Base-by-base conservation (phyloP, 2,113 vertebrate species). In the Agelaius phoeniceus region DNA sequence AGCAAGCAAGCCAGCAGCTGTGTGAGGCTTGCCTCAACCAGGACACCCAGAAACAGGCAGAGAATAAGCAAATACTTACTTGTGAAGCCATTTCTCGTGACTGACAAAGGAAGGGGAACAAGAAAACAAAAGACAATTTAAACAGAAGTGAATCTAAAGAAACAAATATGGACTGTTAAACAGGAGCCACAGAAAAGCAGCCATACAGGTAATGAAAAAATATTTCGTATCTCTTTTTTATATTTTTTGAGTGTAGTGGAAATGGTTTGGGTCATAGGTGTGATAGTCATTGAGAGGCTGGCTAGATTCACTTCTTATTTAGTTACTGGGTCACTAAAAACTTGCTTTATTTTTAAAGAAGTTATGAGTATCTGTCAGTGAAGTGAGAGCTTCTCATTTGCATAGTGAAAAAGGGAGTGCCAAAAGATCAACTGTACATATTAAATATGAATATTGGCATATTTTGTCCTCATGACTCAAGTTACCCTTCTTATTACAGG, bases 41-140 rank as follows among this genome's bases (percentile, higher is more conserved):
- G 3, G 2, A 90, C 54, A 76, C 68, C 33, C 87, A 85, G 75
- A 43, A 82, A 68, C 81, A 89, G 46, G 43, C 68, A 95, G 78
- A 96, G 95, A 95, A 87, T 59, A 59, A 93, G 73, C 48, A 75
- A 75, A 67, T 97, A 98, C 98, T 98, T 98, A 98, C 97, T 97
- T 98, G 98, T 66, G 98, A 98, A 96, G 97, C 92, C 92, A 89
- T 97, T 97, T 98, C 97, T 98, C 72, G 92, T 94, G 97, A 98
- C 98, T 98, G 97, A 98, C 93, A 97, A 81, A 55, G 18, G 61
- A 88, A 77, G 41, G 26, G 92, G 89, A 66, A 84, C 80, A 96
- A 97, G 86, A 97, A 93, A 62, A 98, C 65, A 97, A 90, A 96
- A 97, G 55, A 95, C 71, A 97, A 72, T 96, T 97, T 97, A 97